phyloP scores from a whole-genome alignment of 2,797 vertebrate genomes.

The Hephaestus fuliginosus region DNA sequence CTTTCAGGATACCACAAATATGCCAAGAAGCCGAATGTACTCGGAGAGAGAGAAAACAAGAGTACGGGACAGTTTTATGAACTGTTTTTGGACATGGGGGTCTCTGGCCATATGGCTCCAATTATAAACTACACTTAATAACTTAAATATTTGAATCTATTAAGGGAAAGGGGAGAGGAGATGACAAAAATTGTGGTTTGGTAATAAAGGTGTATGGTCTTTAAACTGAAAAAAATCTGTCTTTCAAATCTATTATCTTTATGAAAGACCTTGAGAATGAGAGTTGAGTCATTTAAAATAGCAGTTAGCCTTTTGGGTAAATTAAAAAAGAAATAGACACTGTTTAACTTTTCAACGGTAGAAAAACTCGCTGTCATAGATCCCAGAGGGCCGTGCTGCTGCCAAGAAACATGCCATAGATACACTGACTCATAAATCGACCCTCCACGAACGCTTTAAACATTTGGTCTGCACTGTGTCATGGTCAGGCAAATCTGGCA shows the following conservation, averaged over 20 bases:
- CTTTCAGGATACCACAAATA: conserved; percentile 59
- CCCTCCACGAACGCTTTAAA: conserved; percentile 30
- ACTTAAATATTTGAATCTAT: conserved; percentile 52
- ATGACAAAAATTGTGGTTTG: conserved; percentile 1
- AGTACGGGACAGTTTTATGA: conserved; percentile 70
- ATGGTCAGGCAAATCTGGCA: conserved; percentile 37
- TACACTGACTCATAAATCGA: conserved; percentile 51
- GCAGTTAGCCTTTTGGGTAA: background rate
- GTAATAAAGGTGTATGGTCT: conserved; percentile 25
- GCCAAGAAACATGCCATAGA: conserved; percentile 47
- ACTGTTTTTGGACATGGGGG: conserved; percentile 64
- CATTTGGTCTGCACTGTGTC: conserved; percentile 53
- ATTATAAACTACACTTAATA: conserved; percentile 70
- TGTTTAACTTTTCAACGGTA: conserved; percentile 12
- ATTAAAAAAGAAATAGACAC: conserved; percentile 12
- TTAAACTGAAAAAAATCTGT: background rate
- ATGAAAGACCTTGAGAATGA: background rate
- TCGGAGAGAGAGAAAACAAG: conserved; percentile 34
- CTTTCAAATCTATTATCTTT: background rate
- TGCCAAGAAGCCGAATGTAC: conserved; percentile 40
- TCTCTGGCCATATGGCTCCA: conserved; percentile 68
- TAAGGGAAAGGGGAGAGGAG: background rate
- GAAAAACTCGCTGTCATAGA: conserved; percentile 21
- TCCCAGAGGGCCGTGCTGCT: conserved; percentile 20
- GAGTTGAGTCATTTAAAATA: background rate